These are phyloP conservation scores for Drosophila hydei DNA, from an alignment of 1,140 invertebrate species.

Conservation along the genomic window DNA sequence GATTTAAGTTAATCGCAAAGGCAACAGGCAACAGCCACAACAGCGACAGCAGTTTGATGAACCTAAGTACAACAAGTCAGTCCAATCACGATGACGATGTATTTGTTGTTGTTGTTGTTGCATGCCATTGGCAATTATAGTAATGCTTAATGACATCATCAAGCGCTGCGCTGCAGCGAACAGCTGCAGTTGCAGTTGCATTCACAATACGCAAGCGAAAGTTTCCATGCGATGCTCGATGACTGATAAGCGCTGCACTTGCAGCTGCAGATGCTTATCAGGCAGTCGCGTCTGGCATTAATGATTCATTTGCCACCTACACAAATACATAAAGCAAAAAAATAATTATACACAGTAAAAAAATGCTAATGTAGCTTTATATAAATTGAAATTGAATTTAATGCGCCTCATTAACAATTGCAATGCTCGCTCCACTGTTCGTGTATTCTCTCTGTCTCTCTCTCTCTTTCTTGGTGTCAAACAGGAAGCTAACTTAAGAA, in stretches of 20 bases:
- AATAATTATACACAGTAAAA: background rate
- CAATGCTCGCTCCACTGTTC: too few relatives aligned
- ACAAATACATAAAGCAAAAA: conserved; percentile 4
- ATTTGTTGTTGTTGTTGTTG: conserved; percentile 22
- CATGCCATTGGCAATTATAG: conserved; percentile 47
- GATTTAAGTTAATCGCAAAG: conserved; percentile 68
- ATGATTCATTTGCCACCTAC: conserved; percentile 28
- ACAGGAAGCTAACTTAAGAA: too few relatives aligned
- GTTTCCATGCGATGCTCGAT: conserved; percentile 37
- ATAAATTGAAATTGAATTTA: background rate
- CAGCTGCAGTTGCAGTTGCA: conserved; percentile 30
- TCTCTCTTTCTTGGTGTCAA: too few relatives aligned
- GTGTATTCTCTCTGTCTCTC: too few relatives aligned
- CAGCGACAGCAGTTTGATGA: conserved; percentile 64
- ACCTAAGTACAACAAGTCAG: conserved; percentile 52
- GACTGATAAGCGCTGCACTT: conserved; percentile 46
- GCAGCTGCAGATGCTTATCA: conserved; percentile 46
- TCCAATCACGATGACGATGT: conserved; percentile 25
- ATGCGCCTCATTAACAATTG: background rate
- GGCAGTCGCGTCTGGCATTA: conserved; percentile 31
- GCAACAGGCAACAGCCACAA: conserved; percentile 8
- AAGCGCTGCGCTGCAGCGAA: conserved; percentile 4
- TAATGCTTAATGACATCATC: conserved; percentile 55
- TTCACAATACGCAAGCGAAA: conserved; percentile 42
- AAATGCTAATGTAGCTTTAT: background rate